Evolutionary conservation across 2,888 invertebrate genomes (phyloP).

Genomic region (Napeogenes sylphis): DNA sequence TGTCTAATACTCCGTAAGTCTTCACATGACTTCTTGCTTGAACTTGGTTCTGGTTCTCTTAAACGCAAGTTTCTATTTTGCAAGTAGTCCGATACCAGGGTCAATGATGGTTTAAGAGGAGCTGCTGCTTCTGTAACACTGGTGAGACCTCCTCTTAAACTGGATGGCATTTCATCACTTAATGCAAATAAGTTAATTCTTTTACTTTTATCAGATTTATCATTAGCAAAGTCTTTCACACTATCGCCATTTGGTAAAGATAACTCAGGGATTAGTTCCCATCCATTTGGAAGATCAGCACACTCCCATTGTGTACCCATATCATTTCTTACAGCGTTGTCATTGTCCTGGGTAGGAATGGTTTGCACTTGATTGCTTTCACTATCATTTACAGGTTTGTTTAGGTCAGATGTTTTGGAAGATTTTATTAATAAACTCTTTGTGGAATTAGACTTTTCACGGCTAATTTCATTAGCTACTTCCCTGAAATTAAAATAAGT

Average conservation of each 20-base stretch:
- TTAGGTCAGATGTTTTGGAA: slow-evolving; percentile 31
- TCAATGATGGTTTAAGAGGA: slow-evolving; percentile 50
- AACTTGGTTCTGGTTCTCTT: slow-evolving; percentile 44
- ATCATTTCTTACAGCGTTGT: slow-evolving; percentile 43
- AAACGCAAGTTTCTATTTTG: slow-evolving; percentile 60
- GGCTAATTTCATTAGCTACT: slow-evolving; percentile 63
- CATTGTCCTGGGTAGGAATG: slow-evolving; percentile 28
- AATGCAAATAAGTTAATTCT: slow-evolving; percentile 62
- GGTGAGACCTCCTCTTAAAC: slow-evolving; percentile 50
- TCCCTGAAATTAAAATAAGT: slow-evolving; percentile 47
- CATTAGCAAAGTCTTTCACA: slow-evolving; percentile 41
- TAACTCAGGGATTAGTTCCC: slow-evolving; percentile 54
- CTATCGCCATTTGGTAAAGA: slow-evolving; percentile 51
- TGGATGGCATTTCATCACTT: slow-evolving; percentile 69
- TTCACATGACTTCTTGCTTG: slow-evolving; percentile 44
- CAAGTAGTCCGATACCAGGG: slow-evolving; percentile 63
- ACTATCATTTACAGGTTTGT: slow-evolving; percentile 23
- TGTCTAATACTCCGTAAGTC: slow-evolving; percentile 60
- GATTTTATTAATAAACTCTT: slow-evolving; percentile 42
- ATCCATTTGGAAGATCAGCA: slow-evolving; percentile 50
- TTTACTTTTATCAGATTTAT: slow-evolving; percentile 50
- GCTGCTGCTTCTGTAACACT: slow-evolving; percentile 38
- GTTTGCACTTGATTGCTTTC: slow-evolving; percentile 32
- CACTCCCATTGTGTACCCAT: slow-evolving; percentile 66
- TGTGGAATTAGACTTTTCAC: slow-evolving; percentile 53